Evolutionary conservation across 2,888 invertebrate genomes (phyloP), one percentile per base, ranked within the genome.

Genomic region (Diplazon laetatorius): DNA sequence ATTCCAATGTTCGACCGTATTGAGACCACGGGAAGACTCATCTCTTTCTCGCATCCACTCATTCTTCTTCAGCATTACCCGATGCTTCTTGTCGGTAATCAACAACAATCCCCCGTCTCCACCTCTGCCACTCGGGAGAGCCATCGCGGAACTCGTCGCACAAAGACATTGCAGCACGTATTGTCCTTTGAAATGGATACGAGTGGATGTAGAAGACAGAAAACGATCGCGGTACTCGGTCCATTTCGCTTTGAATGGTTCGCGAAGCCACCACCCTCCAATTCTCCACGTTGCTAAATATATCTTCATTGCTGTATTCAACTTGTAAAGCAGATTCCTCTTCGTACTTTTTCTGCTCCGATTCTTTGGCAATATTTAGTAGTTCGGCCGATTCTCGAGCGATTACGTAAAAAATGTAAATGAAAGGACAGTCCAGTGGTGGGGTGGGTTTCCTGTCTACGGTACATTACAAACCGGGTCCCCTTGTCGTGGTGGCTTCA

Each of bases 161-260:
- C 87, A 87, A 87, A 87, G 87, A 87, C 85, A 85, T 82, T 85
- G 83, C 80, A 82, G 82, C 82, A 85, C 84, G 71, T 79, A 86
- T 86, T 86, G 85, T 86, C 85, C 86, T 85, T 83, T 84, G 87
- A 87, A 85, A 85, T 80, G 85, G 84, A 84, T 85, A 80, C 82
- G 82, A 80, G 68, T 20, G 74, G 71, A 77, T 50, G 50, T 75
- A 62, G 55, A 71, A 71, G 66, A 52, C 62, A 68, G 57, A 55
- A 52, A 60, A 50, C 10, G 71, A 78, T 66, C 60, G 74, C 78
- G 70, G 74, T 65, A 70, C 65, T 60, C 78, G 74, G 74, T 66
- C 78, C 74, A 74, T 74, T 74, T 78, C 73, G 52, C 73, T 80
- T 77, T 80, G 80, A 77, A 77, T 74, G 70, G 62, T 18, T 5